phyloP scores from a whole-genome alignment of 2,888 invertebrate species.

The Aspidiotus destructor region DNA sequence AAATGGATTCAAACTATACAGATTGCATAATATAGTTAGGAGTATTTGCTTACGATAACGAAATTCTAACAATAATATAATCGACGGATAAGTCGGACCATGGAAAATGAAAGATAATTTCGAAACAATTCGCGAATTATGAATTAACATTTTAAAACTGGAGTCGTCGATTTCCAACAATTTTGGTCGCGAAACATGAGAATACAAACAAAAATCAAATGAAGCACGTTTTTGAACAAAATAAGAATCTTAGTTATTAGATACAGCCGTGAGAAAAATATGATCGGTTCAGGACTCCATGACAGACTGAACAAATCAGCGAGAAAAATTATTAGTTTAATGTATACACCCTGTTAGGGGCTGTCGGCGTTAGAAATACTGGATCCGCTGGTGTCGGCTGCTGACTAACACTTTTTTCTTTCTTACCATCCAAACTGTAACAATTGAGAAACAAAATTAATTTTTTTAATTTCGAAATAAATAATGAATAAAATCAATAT shows the following conservation, averaged over 20 bases:
- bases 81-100: too few species aligned
- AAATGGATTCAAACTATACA: conserved; percentile 2
- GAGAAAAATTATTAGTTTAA: conserved; percentile 2
- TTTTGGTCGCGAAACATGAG: too few species aligned
- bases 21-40: conserved; percentile 1
- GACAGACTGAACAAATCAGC: neutral
- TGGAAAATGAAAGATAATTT: too few species aligned
- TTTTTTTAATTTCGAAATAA: conserved; percentile 2
- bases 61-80: neutral
- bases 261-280: too few species aligned
- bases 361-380: conserved; percentile 4
- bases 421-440: conserved; percentile 2
- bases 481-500: conserved; percentile 4
- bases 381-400: conserved; percentile 2
- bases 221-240: too few species aligned
- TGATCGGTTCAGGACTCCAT: too few species aligned
- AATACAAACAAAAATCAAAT: too few species aligned
- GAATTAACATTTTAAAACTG: too few species aligned
- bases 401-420: neutral
- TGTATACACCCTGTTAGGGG: conserved; percentile 1
- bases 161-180: too few species aligned
- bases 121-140: too few species aligned
- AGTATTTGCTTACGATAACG: conserved; percentile 4
- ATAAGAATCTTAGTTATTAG: too few species aligned
- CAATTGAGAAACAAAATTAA: conserved; percentile 4